These are phyloP conservation scores for Poeciliopsis presidionis DNA, from an alignment of 2,797 vertebrate genomes.

Conservation along the genomic window DNA sequence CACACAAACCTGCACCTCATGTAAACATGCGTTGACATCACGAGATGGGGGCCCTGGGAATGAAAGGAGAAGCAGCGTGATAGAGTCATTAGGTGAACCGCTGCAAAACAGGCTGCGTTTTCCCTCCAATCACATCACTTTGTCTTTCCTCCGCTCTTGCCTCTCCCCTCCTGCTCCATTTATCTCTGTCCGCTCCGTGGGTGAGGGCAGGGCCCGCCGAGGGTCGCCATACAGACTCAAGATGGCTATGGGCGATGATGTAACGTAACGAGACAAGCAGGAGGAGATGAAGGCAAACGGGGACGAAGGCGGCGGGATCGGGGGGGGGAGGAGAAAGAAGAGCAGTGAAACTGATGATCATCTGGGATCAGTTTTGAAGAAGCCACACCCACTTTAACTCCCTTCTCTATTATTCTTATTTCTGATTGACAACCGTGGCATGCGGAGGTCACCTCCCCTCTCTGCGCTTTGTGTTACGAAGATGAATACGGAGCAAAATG, in stretches of 20 bases:
- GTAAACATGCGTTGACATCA: slow-evolving; percentile 22
- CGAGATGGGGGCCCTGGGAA: slow-evolving; percentile 10
- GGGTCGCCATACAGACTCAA: slow-evolving; percentile 48
- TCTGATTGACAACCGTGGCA: slow-evolving; percentile 37
- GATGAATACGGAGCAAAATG: slow-evolving; percentile 19
- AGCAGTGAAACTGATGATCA: slow-evolving; percentile 22
- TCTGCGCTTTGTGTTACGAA: slow-evolving; percentile 11
- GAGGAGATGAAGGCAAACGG: slow-evolving; percentile 17
- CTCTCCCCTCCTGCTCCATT: slow-evolving; percentile 28
- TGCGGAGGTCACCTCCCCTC: neutral
- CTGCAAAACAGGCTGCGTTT: neutral
- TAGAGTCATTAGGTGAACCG: slow-evolving; percentile 28
- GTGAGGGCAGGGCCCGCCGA: slow-evolving; percentile 38
- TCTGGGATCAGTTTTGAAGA: slow-evolving; percentile 9
- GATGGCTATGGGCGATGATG: slow-evolving; percentile 33
- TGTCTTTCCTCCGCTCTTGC: slow-evolving; percentile 14
- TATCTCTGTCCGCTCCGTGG: slow-evolving; percentile 43
- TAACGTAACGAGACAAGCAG: slow-evolving; percentile 46
- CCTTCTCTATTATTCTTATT: slow-evolving; percentile 16
- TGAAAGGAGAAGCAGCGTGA: slow-evolving; percentile 28
- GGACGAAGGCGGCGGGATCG: neutral
- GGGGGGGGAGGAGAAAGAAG: slow-evolving; percentile 5
- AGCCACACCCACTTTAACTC: slow-evolving; percentile 14
- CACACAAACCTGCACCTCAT: slow-evolving; percentile 17
- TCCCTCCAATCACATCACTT: slow-evolving; percentile 20